Evolutionary conservation across 2,113 vertebrate species (phyloP).

Genomic region (Cyprinodon variegatus): DNA sequence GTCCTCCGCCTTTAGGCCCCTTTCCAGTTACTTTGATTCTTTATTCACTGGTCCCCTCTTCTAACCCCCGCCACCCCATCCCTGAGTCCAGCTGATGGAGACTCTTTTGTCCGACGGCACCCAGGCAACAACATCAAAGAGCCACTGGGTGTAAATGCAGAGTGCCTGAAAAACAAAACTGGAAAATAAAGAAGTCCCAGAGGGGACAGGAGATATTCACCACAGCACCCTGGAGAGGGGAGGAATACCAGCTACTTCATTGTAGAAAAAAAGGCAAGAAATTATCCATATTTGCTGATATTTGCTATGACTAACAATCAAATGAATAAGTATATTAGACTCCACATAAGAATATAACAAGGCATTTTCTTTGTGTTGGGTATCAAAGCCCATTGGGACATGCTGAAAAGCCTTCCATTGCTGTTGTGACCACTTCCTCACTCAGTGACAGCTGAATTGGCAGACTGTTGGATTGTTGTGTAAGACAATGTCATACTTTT

Average conservation of each 20-base stretch:
- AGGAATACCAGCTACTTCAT: slow-evolving; percentile 24
- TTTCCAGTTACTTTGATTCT: slow-evolving; percentile 79
- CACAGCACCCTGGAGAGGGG: slow-evolving; percentile 70
- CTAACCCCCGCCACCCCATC: slow-evolving; percentile 66
- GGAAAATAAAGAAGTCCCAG: slow-evolving; percentile 79
- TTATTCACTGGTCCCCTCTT: slow-evolving; percentile 56
- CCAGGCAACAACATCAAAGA: slow-evolving; percentile 94
- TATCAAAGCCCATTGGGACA: slow-evolving; percentile 75
- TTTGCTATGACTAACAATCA: slow-evolving; percentile 71
- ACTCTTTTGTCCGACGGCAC: slow-evolving; percentile 82
- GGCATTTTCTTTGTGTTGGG: slow-evolving; percentile 64
- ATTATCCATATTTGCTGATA: slow-evolving; percentile 13
- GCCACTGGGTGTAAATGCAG: slow-evolving; percentile 75
- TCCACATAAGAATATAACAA: slow-evolving; percentile 64
- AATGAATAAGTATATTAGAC: slow-evolving; percentile 63
- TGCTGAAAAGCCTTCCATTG: slow-evolving; percentile 62
- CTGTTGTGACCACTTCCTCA: slow-evolving; percentile 69
- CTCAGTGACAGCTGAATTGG: slow-evolving; percentile 69
- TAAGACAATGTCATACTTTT: slow-evolving; percentile 70
- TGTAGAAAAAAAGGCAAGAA: slow-evolving; percentile 30
- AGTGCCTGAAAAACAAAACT: slow-evolving; percentile 70
- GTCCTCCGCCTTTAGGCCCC: slow-evolving; percentile 69
- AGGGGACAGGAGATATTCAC: slow-evolving; percentile 83
- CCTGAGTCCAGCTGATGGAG: slow-evolving; percentile 83
- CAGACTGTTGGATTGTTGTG: slow-evolving; percentile 68